Conservation (phyloP, 2,797 vertebrate species). For the Anguilla obscura region DNA sequence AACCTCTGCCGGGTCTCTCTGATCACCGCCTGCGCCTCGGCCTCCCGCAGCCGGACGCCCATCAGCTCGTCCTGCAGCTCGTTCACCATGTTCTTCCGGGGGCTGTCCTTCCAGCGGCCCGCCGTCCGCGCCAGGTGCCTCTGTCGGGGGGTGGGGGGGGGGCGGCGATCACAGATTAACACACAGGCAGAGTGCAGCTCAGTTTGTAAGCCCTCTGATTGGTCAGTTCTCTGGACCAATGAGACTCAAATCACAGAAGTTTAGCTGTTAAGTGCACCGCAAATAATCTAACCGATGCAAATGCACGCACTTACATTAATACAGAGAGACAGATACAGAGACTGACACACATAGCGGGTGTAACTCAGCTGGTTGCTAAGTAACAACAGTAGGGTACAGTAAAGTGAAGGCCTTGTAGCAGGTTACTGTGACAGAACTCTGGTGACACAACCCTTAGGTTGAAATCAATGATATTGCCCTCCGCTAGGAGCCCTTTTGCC, state of each 20-base stretch:
- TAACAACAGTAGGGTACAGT: no score
- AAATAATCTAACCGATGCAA: background rate
- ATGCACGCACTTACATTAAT: no score
- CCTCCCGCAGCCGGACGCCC: constrained; percentile 89
- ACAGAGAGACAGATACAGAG: no score
- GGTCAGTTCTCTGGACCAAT: background rate
- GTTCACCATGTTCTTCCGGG: constrained; percentile 83
- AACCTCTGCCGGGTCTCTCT: constrained; percentile 89
- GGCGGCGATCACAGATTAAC: background rate
- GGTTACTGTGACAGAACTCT: no score
- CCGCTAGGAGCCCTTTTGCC: no score
- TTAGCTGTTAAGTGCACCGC: background rate
- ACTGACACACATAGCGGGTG: no score
- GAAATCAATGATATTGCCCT: no score
- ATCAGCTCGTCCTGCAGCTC: constrained; percentile 97
- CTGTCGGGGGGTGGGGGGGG: constrained; percentile 57
- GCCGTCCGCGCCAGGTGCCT: constrained; percentile 88
- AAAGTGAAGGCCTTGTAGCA: no score
- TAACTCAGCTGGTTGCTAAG: no score
- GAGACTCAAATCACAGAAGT: background rate
- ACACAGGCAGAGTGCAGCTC: background rate
- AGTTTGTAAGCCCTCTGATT: background rate
- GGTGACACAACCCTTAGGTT: no score
- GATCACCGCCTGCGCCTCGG: constrained; percentile 91
- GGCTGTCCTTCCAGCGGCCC: constrained; percentile 92